Base-by-base conservation (phyloP, 2,888 invertebrate genomes). In the Drosophila subquinaria region DNA sequence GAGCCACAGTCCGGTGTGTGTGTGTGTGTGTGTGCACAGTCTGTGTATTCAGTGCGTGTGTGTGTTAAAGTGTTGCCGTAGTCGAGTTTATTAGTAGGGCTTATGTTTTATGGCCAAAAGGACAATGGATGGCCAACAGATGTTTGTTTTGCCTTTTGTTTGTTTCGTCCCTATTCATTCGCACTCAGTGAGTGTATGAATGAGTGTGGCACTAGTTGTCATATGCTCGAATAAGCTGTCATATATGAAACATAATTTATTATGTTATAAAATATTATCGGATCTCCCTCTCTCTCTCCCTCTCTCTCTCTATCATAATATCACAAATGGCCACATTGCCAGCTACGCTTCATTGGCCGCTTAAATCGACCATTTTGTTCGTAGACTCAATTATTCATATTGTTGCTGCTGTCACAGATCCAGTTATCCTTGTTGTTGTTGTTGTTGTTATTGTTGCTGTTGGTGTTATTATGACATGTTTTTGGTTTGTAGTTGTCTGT, bases 231-330 rank as follows among this genome's bases (percentile, higher is more conserved):
- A 82, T 89, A 85, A 86, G 79, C 90, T 89, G 88, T 88, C 89
- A 85, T 81, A 82, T 81, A 75, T 83, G 83, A 77, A 83, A 86
- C 82, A 86, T 90, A 82, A 88, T 90, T 90, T 88, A 88, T 88
- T 88, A 88, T 90, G 90, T 88, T 87, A 87, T 87, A 89, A 86
- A 88, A 90, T 88, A 90, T 90, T 88, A 86, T 88, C 87, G 78
- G 78, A 66, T 76, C 73, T 69, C 76, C 8, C 30, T 30, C 30
- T 30, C 30, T 8, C 30, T 30, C 8, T 8, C 30, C 2, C 8
- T 30, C 30, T 8, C 30, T 30, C 30, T 27, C 27, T 23, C 23
- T 23, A 4, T 63, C 63, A 15, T 70, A 42, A 50, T 64, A 30
- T 51, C 61, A 63, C 56, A 50, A 73, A 65, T 56, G 62, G 63